Evolutionary conservation across 2,113 vertebrate genomes (phyloP), one percentile per base, ranked within the genome.

Genomic region (Spilogale gracilis): DNA sequence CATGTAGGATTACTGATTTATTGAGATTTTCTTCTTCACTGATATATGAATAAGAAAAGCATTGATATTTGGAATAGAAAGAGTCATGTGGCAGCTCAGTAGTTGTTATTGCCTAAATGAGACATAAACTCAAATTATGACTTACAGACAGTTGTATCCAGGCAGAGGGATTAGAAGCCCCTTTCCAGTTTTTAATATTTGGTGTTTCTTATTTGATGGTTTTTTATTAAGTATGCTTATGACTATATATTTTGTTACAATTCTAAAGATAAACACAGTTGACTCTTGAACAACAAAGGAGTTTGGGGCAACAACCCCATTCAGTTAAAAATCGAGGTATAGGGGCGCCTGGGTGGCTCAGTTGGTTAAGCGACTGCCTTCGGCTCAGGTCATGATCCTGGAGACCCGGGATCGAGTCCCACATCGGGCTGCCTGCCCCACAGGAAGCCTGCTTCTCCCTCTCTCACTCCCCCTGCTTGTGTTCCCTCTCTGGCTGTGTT

Each of bases 241-340:
- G n/a, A 16, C 11, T 65, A 60, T 82, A 38, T 25, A 71, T 56
- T 94, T 83, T 92, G 45, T 67, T 80, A 21, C 17, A 81, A 81
- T 45, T 96, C 94, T 95, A 61, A 92, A 89, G 63, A 60, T 61
- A 78, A 69, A 87, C 73, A 50, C 45, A 76, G 45, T 76, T 50
- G 69, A 43, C 38, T 48, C 13, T 48, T 48, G 45, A 76, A 50
- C 13, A 50, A 30, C 74, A 76, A 8, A 50, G 45, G 13, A 45
- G 45, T 50, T 27, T 27, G 25, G 25, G 74, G 13, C 25, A 16
- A 45, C 25, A 8, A 48, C 45, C 1, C 12, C 74, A 9, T 48
- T 17, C 13, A 16, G 45, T 17, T 27, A 13, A 76, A 76, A 30
- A 30, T 76, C 45, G 13, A 76, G 74, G 13, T 50, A 76, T 17